These are phyloP conservation scores for Lordiphosa clarofinis DNA, from an alignment of 1,140 invertebrate species.

Conservation along the genomic window DNA sequence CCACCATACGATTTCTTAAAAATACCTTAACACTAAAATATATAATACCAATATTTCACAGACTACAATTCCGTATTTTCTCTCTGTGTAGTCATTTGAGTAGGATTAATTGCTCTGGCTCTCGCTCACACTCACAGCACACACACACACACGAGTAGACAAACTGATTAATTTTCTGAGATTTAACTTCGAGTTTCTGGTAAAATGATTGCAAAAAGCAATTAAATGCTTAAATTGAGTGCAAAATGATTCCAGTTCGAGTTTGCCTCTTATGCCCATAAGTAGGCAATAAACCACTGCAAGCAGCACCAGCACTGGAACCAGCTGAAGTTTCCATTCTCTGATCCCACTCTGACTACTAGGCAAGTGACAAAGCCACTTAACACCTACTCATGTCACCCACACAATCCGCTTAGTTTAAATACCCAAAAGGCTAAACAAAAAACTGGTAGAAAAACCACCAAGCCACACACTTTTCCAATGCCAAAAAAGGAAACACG, in stretches of 20 bases:
- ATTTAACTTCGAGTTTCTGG: conserved; percentile 28
- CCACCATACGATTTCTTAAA: no score
- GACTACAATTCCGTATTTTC: neutral
- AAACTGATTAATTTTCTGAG: conserved; percentile 65
- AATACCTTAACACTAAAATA: no score
- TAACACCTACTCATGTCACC: conserved; percentile 77
- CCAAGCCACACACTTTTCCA: conserved; percentile 27
- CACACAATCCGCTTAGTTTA: conserved; percentile 77
- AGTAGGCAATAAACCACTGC: conserved; percentile 13
- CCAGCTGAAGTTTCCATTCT: conserved; percentile 30
- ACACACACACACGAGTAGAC: conserved; percentile 11
- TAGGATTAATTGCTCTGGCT: conserved; percentile 59
- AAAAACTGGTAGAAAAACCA: conserved; percentile 53
- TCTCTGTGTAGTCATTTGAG: conserved; percentile 65
- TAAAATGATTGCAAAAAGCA: conserved; percentile 52
- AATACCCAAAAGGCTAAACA: conserved; percentile 76
- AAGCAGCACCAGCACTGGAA: neutral
- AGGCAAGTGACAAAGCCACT: conserved; percentile 74
- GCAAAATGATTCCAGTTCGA: conserved; percentile 22
- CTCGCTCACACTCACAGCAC: conserved; percentile 12
- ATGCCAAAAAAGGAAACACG: conserved; percentile 13
- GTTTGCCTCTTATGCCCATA: conserved; percentile 4
- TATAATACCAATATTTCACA: no score
- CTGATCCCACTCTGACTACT: conserved; percentile 9
- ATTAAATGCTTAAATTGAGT: conserved; percentile 66